Evolutionary conservation across 1,140 invertebrate genomes (phyloP).

Genomic region (Lepidotrigona ventralis): DNA sequence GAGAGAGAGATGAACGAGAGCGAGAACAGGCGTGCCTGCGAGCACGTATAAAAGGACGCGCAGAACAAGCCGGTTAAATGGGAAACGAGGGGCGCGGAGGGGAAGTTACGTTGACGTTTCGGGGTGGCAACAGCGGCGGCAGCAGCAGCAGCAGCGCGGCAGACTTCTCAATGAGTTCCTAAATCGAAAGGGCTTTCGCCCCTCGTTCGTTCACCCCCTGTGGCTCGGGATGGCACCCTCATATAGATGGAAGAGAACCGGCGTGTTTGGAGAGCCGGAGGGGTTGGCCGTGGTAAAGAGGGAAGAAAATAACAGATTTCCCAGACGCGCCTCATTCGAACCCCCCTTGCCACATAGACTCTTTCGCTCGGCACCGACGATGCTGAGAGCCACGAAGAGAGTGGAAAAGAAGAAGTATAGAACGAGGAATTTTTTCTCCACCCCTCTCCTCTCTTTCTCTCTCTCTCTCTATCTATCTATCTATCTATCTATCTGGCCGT

Average conservation of each 20-base stretch:
- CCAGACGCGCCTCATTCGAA: conserved; percentile 55
- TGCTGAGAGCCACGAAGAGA: conserved; percentile 13
- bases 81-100: background rate
- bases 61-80: conserved; percentile 41
- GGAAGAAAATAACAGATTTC: conserved; percentile 66
- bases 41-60: conserved; percentile 6
- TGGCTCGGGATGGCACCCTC: conserved; percentile 52
- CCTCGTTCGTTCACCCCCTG: conserved; percentile 52
- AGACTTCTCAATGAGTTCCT: conserved; percentile 64
- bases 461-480: no score
- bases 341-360: conserved; percentile 24
- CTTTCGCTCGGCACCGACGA: background rate
- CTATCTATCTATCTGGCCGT: no score
- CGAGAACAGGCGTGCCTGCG: background rate
- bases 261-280: conserved; percentile 44
- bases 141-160: conserved; percentile 1
- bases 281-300: conserved; percentile 40
- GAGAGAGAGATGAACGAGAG: no score
- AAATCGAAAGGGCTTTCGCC: conserved; percentile 59
- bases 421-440: conserved; percentile 31
- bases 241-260: conserved; percentile 37
- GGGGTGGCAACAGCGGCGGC: conserved; percentile 44
- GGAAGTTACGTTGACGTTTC: conserved; percentile 50
- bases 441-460: background rate
- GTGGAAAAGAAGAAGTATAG: background rate